Evolutionary conservation across 2,888 invertebrate species (phyloP), one percentile per base, ranked within the genome.

Genomic region (Himalopsyche japonica): DNA sequence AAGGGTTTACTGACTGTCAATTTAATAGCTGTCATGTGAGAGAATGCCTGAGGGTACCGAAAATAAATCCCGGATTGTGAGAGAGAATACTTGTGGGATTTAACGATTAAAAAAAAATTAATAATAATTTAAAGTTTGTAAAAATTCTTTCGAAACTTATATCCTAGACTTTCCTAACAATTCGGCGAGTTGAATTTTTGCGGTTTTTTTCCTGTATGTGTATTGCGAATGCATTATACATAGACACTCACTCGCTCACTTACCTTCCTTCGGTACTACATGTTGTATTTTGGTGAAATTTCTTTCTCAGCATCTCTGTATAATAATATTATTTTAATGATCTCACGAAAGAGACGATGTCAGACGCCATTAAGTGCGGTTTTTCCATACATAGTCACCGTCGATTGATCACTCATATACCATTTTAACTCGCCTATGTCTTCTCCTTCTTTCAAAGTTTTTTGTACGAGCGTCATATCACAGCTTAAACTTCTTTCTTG

Each of bases 281-380:
- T 43, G 81, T 82, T 78, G 80, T 81, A n/a, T 24, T 24, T 57
- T 57, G 57, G 57, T 32, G 43, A 48, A 84, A 64, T 77, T 57
- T 34, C 64, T 27, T 49, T 77, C 80, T 30, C 83, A 81, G 80
- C 80, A 76, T 83, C 77, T 80, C 82, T 12, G 10, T 43, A 76
- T 32, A 82, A 82, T 79, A 82, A 84, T 86, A 82, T 78, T 47
- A 76, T 81, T 86, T 86, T 86, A 84, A 86, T 84, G 86, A 84
- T 79, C 76, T 84, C 82, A 76, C 77, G 84, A 82, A 84, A 81
- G 24, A 81, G 24, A 49, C 47, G 70, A 30, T 27, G 47, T 20
- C 48, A 57, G 32, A 77, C 30, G 82, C 15, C 82, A 76, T 82
- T 82, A 82, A 79, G 32, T 82, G 84, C 37, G 79, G 64, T 84